Conservation (phyloP, 2,888 invertebrate genomes). For the Hedychridium roseum region DNA sequence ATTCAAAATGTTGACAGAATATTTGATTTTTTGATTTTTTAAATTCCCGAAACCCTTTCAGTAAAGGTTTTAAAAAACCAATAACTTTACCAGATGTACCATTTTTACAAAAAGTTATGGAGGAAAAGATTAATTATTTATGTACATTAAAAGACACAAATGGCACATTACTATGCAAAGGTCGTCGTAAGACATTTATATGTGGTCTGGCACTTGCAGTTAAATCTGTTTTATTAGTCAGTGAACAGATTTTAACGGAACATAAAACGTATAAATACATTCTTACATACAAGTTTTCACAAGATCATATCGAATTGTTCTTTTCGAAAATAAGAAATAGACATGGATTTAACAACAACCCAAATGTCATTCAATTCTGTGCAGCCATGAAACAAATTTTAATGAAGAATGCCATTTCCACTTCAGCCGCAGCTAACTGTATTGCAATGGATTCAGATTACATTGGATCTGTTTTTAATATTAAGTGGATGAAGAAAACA, state of each 20-base stretch:
- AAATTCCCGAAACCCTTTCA: constrained; percentile 27
- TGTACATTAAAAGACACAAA: background rate
- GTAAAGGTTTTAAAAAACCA: constrained; percentile 1
- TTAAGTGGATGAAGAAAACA: background rate
- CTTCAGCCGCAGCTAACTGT: background rate
- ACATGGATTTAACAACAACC: background rate
- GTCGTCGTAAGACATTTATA: background rate
- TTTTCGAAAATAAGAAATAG: background rate
- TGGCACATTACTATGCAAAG: background rate
- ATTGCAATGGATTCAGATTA: background rate
- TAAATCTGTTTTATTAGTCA: background rate
- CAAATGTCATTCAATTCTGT: background rate
- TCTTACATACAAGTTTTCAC: background rate
- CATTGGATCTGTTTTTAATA: background rate
- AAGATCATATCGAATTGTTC: background rate
- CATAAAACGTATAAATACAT: background rate
- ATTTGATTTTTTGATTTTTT: constrained; percentile 36
- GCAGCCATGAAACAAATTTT: background rate
- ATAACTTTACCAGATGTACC: background rate
- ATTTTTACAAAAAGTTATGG: background rate
- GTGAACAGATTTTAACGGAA: background rate
- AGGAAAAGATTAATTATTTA: background rate
- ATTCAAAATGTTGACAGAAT: constrained; percentile 26
- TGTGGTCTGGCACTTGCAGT: background rate
- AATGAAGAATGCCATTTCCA: background rate